Percentiles rank a stretch among this genome's conserved stretches.
These are phyloP conservation scores for Bubo blakistoni DNA, from an alignment of 2,113 vertebrate genomes.

Conservation along the genomic window DNA sequence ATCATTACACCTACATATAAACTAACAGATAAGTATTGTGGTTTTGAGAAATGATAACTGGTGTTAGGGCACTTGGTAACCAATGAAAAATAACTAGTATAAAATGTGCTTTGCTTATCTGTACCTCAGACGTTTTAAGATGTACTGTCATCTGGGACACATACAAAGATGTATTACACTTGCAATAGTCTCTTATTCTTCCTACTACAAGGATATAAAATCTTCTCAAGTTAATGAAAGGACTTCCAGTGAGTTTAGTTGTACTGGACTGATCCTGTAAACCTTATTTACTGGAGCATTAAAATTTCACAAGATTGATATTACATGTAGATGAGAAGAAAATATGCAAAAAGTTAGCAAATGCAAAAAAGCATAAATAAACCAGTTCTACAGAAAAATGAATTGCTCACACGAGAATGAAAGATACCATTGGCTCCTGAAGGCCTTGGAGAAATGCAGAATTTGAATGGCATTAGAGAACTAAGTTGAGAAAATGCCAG, in stretches of 20 bases:
- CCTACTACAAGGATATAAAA: neutral
- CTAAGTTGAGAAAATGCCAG: neutral
- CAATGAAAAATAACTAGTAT: neutral
- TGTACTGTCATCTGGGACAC: neutral
- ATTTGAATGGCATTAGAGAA: neutral
- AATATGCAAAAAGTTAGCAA: neutral
- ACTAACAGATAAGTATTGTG: neutral
- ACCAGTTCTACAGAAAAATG: neutral
- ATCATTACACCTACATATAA: neutral
- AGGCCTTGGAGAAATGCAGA: neutral
- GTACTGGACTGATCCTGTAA: neutral
- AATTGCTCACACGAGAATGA: neutral
- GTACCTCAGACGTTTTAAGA: neutral
- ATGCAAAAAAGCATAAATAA: neutral
- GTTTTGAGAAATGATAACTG: neutral
- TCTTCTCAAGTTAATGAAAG: neutral
- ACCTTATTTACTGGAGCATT: neutral
- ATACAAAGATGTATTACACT: neutral
- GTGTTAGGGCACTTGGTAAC: neutral
- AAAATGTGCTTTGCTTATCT: neutral
- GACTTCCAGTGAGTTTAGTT: neutral
- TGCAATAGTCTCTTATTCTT: neutral
- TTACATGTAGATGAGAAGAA: neutral
- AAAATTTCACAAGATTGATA: neutral
- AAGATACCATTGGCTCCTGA: neutral